Conservation (phyloP, 2,888 invertebrate genomes). For the Megaustenia siamemsis region DNA sequence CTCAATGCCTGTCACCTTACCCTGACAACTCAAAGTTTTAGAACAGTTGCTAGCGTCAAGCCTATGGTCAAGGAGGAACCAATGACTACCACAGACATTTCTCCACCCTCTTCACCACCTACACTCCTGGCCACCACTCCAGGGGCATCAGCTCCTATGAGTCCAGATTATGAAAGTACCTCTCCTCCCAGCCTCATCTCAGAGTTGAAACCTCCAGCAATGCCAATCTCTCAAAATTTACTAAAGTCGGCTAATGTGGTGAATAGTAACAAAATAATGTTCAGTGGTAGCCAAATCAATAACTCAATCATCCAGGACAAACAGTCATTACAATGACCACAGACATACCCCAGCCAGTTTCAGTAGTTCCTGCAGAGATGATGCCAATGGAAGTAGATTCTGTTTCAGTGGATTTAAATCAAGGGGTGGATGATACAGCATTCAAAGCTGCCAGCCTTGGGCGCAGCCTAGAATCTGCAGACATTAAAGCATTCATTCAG, state of each 20-base stretch:
- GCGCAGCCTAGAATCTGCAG: constrained; percentile 48
- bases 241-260: constrained; percentile 23
- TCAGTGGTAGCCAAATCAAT: constrained; percentile 21
- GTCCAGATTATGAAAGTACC: constrained; percentile 74
- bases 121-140: constrained; percentile 54
- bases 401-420: constrained; percentile 55
- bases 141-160: constrained; percentile 63
- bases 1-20: constrained; percentile 42
- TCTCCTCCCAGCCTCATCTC: constrained; percentile 63
- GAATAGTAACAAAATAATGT: not conserved
- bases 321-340: constrained; percentile 66
- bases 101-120: constrained; percentile 73
- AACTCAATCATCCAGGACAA: constrained; percentile 1
- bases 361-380: constrained; percentile 66
- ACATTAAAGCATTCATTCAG: constrained; percentile 28
- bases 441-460: constrained; percentile 61
- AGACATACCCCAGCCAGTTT: constrained; percentile 77
- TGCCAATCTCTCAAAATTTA: constrained; percentile 12
- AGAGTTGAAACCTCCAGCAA: constrained; percentile 9
- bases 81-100: constrained; percentile 56
- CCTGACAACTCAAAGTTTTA: constrained; percentile 34
- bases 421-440: constrained; percentile 58
- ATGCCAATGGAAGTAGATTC: constrained; percentile 77
- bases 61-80: constrained; percentile 59
- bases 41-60: constrained; percentile 50